Conservation (phyloP, 2,888 invertebrate genomes). For the Amblyteles armatorius region DNA sequence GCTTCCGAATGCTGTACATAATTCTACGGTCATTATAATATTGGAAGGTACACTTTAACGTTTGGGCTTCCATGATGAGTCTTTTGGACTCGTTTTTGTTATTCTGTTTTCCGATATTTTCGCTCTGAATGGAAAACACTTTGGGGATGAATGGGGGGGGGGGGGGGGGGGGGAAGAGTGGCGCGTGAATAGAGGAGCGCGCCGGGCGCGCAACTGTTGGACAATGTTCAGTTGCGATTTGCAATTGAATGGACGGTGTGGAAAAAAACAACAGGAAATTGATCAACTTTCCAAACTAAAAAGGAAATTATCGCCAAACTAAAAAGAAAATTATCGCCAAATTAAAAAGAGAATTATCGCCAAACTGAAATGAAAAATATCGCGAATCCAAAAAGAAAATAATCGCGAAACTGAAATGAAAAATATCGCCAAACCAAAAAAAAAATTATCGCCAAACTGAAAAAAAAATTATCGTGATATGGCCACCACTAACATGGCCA, state of each 20-base stretch:
- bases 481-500: too few relatives aligned
- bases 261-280: neutral
- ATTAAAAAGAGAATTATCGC: too few relatives aligned
- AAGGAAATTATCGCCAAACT: too few relatives aligned
- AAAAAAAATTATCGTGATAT: too few relatives aligned
- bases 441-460: too few relatives aligned
- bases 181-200: neutral
- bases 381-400: too few relatives aligned
- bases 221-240: neutral
- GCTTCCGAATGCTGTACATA: neutral
- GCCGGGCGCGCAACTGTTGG: too few relatives aligned
- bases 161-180: too few relatives aligned
- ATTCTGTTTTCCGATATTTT: neutral
- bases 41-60: neutral
- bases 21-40: conserved; percentile 6
- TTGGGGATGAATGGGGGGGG: neutral
- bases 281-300: neutral
- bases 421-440: too few relatives aligned
- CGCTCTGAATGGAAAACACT: neutral
- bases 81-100: neutral
- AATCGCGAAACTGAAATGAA: too few relatives aligned
- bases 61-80: neutral
- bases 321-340: too few relatives aligned
- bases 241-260: neutral
- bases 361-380: too few relatives aligned